Base-by-base conservation (phyloP, 1,140 invertebrate genomes). In the Neodiprion lecontei region DNA sequence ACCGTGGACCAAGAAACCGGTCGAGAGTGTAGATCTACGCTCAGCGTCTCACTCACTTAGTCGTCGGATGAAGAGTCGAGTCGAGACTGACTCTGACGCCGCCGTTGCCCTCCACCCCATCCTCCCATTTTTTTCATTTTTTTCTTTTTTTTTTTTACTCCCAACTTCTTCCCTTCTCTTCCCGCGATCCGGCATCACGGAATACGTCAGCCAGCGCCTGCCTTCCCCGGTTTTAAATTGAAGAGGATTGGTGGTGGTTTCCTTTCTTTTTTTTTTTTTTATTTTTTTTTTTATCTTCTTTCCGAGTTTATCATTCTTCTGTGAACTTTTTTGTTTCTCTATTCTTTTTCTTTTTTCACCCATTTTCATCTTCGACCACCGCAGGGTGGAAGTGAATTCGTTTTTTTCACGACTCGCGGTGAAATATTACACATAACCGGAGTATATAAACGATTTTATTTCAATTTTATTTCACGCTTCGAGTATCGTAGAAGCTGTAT, bases 121-220 rank as follows among this genome's bases (percentile, higher is more conserved):
- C 28, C 28, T 40, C 0, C 28, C 28, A 1, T 40, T 40, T 40
- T 40, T 40, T 40, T 40, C 5, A 3, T 40, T 40, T 40, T 40
- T 40, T 40, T 28, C 1, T 28, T 28, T 28, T 40, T 4, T 40
- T 40, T 40, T 40, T 40, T 40, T 40, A 21, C 17, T 21, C 17
- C 17, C 0, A 21, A 21, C 28, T 2, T 40, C 28, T 48, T 48
- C 48, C 12, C 40, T n/a, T 11, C 66, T 65, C 23, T 14, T 67
- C 65, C 69, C 66, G 67, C 74, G 66, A 68, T 78, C 79, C 76
- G 73, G 74, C 76, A 72, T 74, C 69, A 77, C 74, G 72, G 74
- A 76, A 21, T 73, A 69, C 73, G 69, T 72, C 72, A 72, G 67
- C 75, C 72, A 67, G 70, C 74, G 69, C 69, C 69, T 72, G 48